phyloP scores from a whole-genome alignment of 2,888 invertebrate species.

The Atethmia centrago region DNA sequence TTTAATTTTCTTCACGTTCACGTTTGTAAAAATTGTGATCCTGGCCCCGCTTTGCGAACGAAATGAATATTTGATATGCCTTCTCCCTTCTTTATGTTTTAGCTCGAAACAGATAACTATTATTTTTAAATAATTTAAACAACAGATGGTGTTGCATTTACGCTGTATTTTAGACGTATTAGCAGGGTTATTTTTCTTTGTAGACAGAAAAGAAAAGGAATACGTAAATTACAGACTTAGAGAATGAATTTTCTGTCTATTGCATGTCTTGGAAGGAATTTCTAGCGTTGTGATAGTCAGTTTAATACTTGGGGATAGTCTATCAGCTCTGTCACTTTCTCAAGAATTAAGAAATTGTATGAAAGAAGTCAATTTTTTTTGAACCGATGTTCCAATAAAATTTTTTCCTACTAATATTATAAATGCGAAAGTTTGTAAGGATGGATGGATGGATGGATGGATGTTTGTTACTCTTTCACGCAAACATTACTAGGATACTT shows the following conservation, averaged over 20 bases:
- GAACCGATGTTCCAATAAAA: too few relatives aligned
- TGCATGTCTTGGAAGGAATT: background rate
- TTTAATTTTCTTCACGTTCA: slow-evolving; percentile 71
- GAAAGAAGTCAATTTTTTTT: background rate
- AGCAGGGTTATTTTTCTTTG: slow-evolving; percentile 24
- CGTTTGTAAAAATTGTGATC: slow-evolving; percentile 71
- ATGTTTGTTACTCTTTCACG: too few relatives aligned
- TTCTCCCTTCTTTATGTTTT: slow-evolving; percentile 72
- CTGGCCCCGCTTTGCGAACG: slow-evolving; percentile 62
- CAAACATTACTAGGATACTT: too few relatives aligned
- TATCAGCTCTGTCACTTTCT: background rate
- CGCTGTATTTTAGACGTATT: slow-evolving; percentile 37
- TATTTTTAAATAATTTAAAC: slow-evolving; percentile 66
- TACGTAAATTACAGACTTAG: background rate
- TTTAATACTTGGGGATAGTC: background rate
- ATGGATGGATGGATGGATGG: too few relatives aligned
- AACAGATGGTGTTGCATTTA: slow-evolving; percentile 53
- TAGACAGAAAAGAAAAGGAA: background rate
- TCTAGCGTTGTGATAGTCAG: background rate
- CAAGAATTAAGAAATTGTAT: background rate
- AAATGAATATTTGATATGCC: slow-evolving; percentile 78
- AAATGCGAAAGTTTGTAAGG: too few relatives aligned
- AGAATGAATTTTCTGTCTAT: background rate
- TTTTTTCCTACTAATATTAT: too few relatives aligned
- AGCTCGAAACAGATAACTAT: slow-evolving; percentile 69